Base-by-base conservation (phyloP, 2,113 vertebrate species). In the Saimiri boliviensis region DNA sequence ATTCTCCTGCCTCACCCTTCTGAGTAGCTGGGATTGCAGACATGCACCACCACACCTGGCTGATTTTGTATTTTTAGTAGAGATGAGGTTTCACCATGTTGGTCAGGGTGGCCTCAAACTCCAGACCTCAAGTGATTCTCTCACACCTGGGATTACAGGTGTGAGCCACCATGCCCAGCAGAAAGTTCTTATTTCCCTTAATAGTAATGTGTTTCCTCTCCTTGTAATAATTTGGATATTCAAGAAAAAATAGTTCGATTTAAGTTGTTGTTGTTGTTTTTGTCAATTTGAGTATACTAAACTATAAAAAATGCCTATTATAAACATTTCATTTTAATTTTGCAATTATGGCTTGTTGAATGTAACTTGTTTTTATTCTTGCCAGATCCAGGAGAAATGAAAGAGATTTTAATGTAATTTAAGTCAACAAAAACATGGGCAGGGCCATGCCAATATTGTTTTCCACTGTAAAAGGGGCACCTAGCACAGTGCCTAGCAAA, bases 251-350 rank as follows among this genome's bases (percentile, higher is more conserved):
- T 23, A 77, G 68, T 85, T 85, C 60, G 32, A 66, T 68, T 45
- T 79, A 63, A 21, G 49, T 80, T 73, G 91, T 95, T 42, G 42
- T 42, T 42, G 42, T 42, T 42, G 42, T 11, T 20, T 42, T 23
- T 74, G n/a, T 73, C 13, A 71, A 66, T 81, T 77, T 86, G 30
- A 86, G 5, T 71, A 76, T 45, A 63, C 23, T 92, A 82, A 94
- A 32, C 58, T 82, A 76, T 5, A 49, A n/a, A 91, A 27, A 74
- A 94, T 37, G 80, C 54, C 32, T 45, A 20, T 68, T 86, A 86
- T 91, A 6, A 90, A 42, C 20, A 91, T 83, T 92, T 95, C 4
- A 68, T 77, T 94, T 81, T 96, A 90, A 76, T 81, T 89, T 91
- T 96, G 42, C 20, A 77, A 7, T 71, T 76, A 77, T 45, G 42